These are phyloP conservation scores for Pseudochirops cupreus DNA, from an alignment of 2,797 vertebrate genomes.

Conservation along the genomic window DNA sequence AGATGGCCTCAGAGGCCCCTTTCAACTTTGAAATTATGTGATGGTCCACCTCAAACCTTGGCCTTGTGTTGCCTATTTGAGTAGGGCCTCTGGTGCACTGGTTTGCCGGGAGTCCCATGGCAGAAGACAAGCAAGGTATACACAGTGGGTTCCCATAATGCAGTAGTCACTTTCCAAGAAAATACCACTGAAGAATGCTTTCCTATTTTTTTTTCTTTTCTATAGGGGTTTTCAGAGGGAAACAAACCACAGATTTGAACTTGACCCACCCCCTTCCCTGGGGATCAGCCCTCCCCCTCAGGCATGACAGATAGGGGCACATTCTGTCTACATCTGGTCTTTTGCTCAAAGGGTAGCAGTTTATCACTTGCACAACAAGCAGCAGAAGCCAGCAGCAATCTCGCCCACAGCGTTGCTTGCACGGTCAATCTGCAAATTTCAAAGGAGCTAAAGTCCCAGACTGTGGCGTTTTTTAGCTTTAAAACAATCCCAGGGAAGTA, in stretches of 20 bases:
- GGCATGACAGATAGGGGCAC: background rate
- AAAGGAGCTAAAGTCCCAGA: background rate
- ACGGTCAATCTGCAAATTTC: background rate
- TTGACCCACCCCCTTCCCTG: background rate
- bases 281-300: background rate
- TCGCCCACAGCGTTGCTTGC: background rate
- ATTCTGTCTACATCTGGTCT: background rate
- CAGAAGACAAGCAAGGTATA: background rate
- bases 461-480: background rate
- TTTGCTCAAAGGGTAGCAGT: background rate
- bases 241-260: background rate
- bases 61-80: background rate
- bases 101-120: background rate
- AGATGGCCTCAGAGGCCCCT: background rate
- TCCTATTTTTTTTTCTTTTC: background rate
- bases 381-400: background rate
- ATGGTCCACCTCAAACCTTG: background rate
- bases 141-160: background rate
- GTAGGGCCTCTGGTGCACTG: background rate
- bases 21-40: background rate
- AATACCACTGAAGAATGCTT: background rate
- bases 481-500: background rate
- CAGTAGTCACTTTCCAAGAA: background rate
- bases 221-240: background rate
- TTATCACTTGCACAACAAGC: background rate